Base-by-base conservation (phyloP, 2,113 vertebrate species). In the Phasianus colchicus region DNA sequence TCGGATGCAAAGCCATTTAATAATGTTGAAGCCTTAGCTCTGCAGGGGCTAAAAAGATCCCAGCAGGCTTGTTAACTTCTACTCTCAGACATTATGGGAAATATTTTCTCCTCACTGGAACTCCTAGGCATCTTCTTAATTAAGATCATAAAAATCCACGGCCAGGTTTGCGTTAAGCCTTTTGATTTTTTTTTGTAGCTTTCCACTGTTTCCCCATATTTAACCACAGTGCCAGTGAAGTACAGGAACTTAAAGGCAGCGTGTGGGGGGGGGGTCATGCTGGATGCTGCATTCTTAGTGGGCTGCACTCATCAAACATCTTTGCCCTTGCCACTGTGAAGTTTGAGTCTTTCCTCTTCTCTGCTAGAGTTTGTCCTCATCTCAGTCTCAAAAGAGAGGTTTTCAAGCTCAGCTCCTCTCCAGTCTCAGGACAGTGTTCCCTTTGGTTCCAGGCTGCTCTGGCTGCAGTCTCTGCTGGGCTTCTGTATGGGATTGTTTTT, bases 51-150 rank as follows among this genome's bases (percentile, higher is more conserved):
- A 88, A 97, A 96, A 97, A 97, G 96, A 97, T 98, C 97, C 96
- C 98, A 97, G 97, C 97, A 98, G 98, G 97, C 98, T 98, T 98
- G 97, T 98, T 98, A 98, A 96, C 97, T 98, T 97, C 96, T 96
- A 77, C 93, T 96, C 86, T 97, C 93, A 98, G 97, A 98, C 96
- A 95, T 97, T 97, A 97, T 93, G 92, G 97, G 96, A 91, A 98
- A 95, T 97, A 97, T 97, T 97, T 97, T 96, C 91, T 94, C 86
- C 70, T 97, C 86, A 95, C 76, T 94, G 92, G 87, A 97, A 97
- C 90, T 97, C 93, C 60, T 80, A 45, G 76, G 77, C 75, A 95
- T 97, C 96, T 95, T 96, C 95, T 98, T 98, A 97, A 98, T 98
- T 96, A 97, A 95, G 83, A 81, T 65, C 90, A 83, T 96, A 95